Conservation (phyloP, 2,888 invertebrate genomes). For the Apotomis capreana region DNA sequence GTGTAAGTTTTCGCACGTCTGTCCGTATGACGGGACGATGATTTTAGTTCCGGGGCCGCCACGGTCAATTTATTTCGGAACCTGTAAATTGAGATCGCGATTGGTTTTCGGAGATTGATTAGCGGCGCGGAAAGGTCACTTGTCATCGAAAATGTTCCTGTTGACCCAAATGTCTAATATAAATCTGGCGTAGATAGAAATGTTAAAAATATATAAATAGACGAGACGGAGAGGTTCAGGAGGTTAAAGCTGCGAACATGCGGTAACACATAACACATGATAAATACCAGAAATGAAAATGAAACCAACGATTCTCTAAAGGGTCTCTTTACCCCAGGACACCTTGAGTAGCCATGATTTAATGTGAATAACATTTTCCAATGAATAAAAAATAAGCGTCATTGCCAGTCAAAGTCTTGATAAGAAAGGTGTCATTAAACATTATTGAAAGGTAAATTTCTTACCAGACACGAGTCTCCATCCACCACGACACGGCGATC, state of each 20-base stretch:
- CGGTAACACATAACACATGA: too few species aligned
- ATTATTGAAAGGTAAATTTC: not conserved
- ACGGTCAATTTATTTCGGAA: conserved; percentile 41
- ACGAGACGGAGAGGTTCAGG: not conserved
- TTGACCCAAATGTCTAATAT: not conserved
- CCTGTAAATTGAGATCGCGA: conserved; percentile 16
- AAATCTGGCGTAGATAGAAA: not conserved
- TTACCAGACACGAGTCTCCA: not conserved
- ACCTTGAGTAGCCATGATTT: too few species aligned
- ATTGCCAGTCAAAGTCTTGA: not conserved
- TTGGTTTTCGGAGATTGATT: conserved; percentile 12
- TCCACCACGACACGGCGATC: conserved; percentile 21
- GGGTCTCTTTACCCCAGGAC: too few species aligned
- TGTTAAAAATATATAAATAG: not conserved
- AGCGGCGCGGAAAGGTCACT: not conserved
- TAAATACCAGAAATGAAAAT: too few species aligned
- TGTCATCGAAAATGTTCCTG: not conserved
- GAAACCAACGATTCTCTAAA: too few species aligned
- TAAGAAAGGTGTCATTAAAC: not conserved
- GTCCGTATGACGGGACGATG: conserved; percentile 55
- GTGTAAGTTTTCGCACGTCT: conserved; percentile 60
- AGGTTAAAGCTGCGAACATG: too few species aligned
- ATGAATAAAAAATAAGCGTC: too few species aligned
- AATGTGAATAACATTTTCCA: too few species aligned
- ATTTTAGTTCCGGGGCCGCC: conserved; percentile 56